Evolutionary conservation across 2,888 invertebrate genomes (phyloP), one percentile per base, ranked within the genome.

Genomic region (Iphiclides podalirius): DNA sequence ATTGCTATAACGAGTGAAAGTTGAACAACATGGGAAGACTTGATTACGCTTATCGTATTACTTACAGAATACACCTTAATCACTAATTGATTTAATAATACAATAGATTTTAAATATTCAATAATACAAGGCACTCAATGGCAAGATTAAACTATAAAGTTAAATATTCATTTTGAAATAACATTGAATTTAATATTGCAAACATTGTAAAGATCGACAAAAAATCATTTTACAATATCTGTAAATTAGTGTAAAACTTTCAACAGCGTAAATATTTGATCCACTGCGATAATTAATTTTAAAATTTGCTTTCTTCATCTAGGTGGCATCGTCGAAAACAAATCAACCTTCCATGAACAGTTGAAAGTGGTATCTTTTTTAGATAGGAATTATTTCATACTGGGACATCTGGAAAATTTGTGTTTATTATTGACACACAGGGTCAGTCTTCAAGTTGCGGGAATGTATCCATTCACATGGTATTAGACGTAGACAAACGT

Each of bases 51-150:
- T 6, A 20, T n/a, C n/a, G n/a, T n/a, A n/a, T n/a, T 4, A 20
- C 20, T 20, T 20, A 20, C 20, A 20, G 3, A 20, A 20, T 20
- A 20, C 1, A 15, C 15, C n/a, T 16, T 40, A 16, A 1, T 35
- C 7, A 35, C 7, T 13, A 35, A 14, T 7, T 4, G 1, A 13
- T 7, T 8, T 35, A 14, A 14, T 35, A 35, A 16, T 36, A 2
- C 12, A 16, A 16, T n/a, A 36, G 8, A n/a, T 9, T 40, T 13
- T 13, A 8, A 31, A 31, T 31, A 31, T 6, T 17, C 16, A 31
- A 9, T 33, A 41, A 13, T 23, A 37, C 46, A 66, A 72, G 72
- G 71, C 73, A 72, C 72, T 64, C 11, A 66, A 60, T 72, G 75
- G 75, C 75, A 75, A 75, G 72, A 70, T 47, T 53, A 51, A 57